phyloP scores from a whole-genome alignment of 1,140 invertebrate species.

The Zophobas morio region DNA sequence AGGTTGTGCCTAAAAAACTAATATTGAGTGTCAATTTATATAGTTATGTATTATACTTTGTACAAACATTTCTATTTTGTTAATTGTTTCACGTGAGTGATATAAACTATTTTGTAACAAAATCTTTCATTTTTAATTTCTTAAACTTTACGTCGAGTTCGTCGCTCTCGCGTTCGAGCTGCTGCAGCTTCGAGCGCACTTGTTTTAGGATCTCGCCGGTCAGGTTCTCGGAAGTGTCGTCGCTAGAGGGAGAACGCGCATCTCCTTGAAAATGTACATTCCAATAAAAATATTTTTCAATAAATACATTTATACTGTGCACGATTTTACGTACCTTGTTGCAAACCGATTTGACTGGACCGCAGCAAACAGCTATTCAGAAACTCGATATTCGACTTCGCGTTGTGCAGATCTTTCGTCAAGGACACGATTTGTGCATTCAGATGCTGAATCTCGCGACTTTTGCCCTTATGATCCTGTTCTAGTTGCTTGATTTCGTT shows the following conservation, averaged over 20 bases:
- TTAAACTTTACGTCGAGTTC: conserved; percentile 59
- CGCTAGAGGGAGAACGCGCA: background rate
- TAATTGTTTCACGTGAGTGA: conserved; percentile 39
- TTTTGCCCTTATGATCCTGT: conserved; percentile 32
- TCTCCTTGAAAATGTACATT: background rate
- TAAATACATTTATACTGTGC: too few species aligned
- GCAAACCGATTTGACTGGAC: conserved; percentile 10
- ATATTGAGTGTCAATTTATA: conserved; percentile 32
- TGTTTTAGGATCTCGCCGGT: conserved; percentile 64
- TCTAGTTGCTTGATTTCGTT: conserved; percentile 49
- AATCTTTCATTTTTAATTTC: conserved; percentile 11
- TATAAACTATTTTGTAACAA: conserved; percentile 30
- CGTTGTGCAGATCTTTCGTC: conserved; percentile 45
- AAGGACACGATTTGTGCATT: conserved; percentile 24
- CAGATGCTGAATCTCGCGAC: conserved; percentile 45
- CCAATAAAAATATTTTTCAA: background rate
- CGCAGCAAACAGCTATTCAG: conserved; percentile 14
- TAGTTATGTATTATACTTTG: conserved; percentile 38
- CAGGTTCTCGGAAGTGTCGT: conserved; percentile 54
- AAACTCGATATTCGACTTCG: conserved; percentile 50
- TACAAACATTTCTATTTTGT: conserved; percentile 42
- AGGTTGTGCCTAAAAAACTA: conserved; percentile 51
- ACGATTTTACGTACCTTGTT: background rate
- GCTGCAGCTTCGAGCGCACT: conserved; percentile 62
- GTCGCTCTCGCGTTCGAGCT: conserved; percentile 65